Percentiles rank a stretch among this genome's conserved stretches.
These are phyloP conservation scores for Amyelois transitella DNA, from an alignment of 1,140 invertebrate species.

Conservation along the genomic window DNA sequence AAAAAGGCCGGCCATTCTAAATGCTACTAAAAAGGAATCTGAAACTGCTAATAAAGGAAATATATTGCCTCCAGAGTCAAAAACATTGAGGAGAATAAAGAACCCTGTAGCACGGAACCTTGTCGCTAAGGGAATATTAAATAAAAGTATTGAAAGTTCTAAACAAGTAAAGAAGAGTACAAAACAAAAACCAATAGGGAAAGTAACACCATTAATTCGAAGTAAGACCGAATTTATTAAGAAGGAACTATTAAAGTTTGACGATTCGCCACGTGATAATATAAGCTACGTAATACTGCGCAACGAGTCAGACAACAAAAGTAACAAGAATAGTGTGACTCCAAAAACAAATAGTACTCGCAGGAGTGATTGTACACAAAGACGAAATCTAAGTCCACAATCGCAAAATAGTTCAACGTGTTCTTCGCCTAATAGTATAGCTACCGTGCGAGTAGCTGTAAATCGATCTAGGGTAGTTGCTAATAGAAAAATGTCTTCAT, in stretches of 20 bases:
- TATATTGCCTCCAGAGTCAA: slow-evolving; percentile 27
- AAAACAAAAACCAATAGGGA: slow-evolving; percentile 4
- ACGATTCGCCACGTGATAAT: slow-evolving; percentile 18
- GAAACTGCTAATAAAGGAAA: slow-evolving; percentile 6
- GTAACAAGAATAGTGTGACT: slow-evolving; percentile 10
- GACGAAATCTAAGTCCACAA: slow-evolving; percentile 24
- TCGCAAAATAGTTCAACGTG: slow-evolving; percentile 53
- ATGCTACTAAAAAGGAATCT: slow-evolving; percentile 11
- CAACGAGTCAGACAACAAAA: slow-evolving; percentile 42
- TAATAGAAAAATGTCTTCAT: slow-evolving; percentile 22
- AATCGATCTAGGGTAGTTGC: slow-evolving; percentile 15
- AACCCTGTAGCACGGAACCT: background rate
- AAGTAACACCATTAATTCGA: slow-evolving; percentile 3
- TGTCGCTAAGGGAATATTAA: slow-evolving; percentile 7
- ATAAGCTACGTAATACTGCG: slow-evolving; percentile 43
- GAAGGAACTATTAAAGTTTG: slow-evolving; percentile 29
- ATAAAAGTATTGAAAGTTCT: slow-evolving; percentile 11
- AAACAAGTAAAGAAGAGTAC: slow-evolving; percentile 1
- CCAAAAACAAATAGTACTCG: slow-evolving; percentile 11
- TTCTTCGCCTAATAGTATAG: slow-evolving; percentile 50
- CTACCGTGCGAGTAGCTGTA: slow-evolving; percentile 32
- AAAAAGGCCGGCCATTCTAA: slow-evolving; percentile 1
- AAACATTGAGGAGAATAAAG: slow-evolving; percentile 22
- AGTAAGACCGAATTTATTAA: slow-evolving; percentile 16
- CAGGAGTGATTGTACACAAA: slow-evolving; percentile 16